Percentiles rank a stretch among this genome's conserved stretches.
Conservation (phyloP, 2,888 invertebrate species). For the Oxycera nigricornis region DNA sequence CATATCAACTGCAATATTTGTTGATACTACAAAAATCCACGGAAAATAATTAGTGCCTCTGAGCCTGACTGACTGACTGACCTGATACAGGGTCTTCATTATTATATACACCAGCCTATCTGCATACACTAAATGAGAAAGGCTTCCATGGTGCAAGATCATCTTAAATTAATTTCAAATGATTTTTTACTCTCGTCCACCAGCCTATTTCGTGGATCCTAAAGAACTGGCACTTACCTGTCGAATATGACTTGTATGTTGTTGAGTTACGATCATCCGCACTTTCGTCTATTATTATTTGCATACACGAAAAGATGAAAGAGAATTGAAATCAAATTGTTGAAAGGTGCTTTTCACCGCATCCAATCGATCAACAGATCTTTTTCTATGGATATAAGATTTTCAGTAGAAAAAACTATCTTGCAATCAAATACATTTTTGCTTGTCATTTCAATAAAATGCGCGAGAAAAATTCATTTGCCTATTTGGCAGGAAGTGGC, state of each 20-base stretch:
- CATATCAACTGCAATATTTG: constrained; percentile 20
- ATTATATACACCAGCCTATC: not conserved
- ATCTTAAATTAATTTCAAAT: constrained; percentile 32
- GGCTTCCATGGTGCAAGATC: constrained; percentile 27
- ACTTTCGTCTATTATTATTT: constrained; percentile 38
- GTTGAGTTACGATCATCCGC: constrained; percentile 23
- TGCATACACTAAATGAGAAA: not conserved
- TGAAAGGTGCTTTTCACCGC: constrained; percentile 30
- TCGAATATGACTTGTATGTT: constrained; percentile 33
- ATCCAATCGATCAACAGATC: not conserved
- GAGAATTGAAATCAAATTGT: not conserved
- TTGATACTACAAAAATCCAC: constrained; percentile 24
- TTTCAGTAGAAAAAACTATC: not conserved
- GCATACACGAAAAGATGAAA: constrained; percentile 16
- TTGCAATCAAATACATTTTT: constrained; percentile 46
- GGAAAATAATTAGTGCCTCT: not conserved
- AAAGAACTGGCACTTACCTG: constrained; percentile 30
- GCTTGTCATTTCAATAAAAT: constrained; percentile 47
- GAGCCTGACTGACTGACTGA: too few species aligned
- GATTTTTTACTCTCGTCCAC: not conserved
- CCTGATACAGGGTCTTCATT: not conserved
- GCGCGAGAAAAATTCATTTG: constrained; percentile 16
- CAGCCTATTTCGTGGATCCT: not conserved
- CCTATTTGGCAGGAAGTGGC: not conserved
- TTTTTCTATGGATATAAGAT: not conserved